These are phyloP conservation scores for Malthinus seriepunctatus DNA, from an alignment of 2,888 invertebrate genomes.

Conservation along the genomic window DNA sequence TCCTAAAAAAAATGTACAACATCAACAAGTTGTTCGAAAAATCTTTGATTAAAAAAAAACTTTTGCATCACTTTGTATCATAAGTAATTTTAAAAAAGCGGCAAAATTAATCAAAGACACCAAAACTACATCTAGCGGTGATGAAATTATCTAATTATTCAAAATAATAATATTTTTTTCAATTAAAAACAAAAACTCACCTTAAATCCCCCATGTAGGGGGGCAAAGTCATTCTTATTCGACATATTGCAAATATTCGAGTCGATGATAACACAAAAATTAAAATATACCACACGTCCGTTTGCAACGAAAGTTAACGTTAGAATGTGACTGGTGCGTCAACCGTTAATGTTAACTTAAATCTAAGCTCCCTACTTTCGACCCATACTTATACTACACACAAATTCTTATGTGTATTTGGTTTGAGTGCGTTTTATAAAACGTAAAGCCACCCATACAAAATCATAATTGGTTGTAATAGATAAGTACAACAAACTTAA, in stretches of 20 bases:
- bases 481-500: no score
- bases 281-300: slow-evolving; percentile 20
- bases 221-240: slow-evolving; percentile 40
- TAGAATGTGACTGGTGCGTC: slow-evolving; percentile 20
- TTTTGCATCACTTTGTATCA: no score
- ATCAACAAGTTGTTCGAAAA: background rate
- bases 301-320: slow-evolving; percentile 17
- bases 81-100: background rate
- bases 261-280: slow-evolving; percentile 15
- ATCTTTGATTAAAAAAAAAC: background rate
- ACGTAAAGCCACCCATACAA: no score
- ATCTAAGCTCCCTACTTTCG: slow-evolving; percentile 12
- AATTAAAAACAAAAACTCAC: slow-evolving; percentile 37
- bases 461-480: no score
- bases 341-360: slow-evolving; percentile 18
- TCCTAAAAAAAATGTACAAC: background rate
- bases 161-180: background rate
- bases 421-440: no score
- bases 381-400: background rate
- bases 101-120: slow-evolving; percentile 2
- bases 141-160: slow-evolving; percentile 1
- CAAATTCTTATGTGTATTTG: background rate
- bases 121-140: slow-evolving; percentile 6
- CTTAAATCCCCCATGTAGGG: slow-evolving; percentile 45
- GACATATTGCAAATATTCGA: slow-evolving; percentile 37